These are phyloP conservation scores for Pangasius macronema DNA, from an alignment of 2,797 vertebrate genomes.

Conservation along the genomic window DNA sequence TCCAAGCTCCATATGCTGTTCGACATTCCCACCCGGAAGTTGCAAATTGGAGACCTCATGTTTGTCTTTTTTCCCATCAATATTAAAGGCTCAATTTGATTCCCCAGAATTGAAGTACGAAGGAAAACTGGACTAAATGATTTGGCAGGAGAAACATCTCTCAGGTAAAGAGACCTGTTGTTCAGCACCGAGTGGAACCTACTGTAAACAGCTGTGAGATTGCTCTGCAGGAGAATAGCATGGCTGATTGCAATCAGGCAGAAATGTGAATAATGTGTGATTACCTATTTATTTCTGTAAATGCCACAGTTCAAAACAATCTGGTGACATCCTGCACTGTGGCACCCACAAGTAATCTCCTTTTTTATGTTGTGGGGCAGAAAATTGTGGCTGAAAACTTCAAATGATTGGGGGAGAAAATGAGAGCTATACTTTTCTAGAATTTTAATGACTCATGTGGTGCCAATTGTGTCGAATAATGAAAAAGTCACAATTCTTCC, in stretches of 20 bases:
- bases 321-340: constrained; percentile 4
- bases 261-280: constrained; percentile 69
- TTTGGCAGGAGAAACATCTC: neutral
- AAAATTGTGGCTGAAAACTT: constrained; percentile 16
- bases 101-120: neutral
- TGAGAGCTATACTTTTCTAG: constrained; percentile 25
- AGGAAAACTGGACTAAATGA: neutral
- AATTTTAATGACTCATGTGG: constrained; percentile 32
- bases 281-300: constrained; percentile 54
- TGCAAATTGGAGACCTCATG: neutral
- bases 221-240: constrained; percentile 60
- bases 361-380: neutral
- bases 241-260: constrained; percentile 68
- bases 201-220: constrained; percentile 51
- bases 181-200: constrained; percentile 15
- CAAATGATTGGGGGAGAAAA: neutral
- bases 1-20: neutral
- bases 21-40: neutral
- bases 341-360: constrained; percentile 36
- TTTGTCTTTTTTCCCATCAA: neutral
- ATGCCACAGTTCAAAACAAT: constrained; percentile 34
- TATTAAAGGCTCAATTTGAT: neutral
- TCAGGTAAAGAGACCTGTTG: constrained; percentile 30
- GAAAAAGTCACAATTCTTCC: neutral
- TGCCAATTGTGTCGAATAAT: constrained; percentile 7